Evolutionary conservation across 2,888 invertebrate species (phyloP), one percentile per base, ranked within the genome.

Genomic region (Drosophila pegasa): DNA sequence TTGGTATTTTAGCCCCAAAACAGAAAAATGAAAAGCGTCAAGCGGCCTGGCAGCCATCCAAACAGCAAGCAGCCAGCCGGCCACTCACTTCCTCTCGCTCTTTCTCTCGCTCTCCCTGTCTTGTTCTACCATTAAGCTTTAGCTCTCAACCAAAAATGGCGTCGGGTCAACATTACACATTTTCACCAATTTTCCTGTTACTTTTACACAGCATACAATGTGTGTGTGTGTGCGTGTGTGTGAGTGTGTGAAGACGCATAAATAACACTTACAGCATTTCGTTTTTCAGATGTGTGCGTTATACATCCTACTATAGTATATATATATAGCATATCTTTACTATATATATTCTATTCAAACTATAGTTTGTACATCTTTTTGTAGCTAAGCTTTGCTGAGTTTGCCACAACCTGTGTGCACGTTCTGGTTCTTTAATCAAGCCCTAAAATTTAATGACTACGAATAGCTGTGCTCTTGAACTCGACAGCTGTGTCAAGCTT

Each of bases 1-100:
- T 86, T 86, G 85, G 85, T 88, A 86, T 86, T 86, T 86, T 87
- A 86, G 85, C 84, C 88, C 77, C 74, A 76, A 81, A 85, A 80
- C 78, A 87, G 84, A 88, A 85, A 85, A 85, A 85, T 83, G 83
- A 88, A 85, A 83, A 88, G 75, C 87, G 82, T 78, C 77, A 68
- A 76, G 81, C 67, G 67, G 67, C 61, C 77, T 59, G 63, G 50
- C 71, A 76, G 56, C 33, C 38, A 29, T 29, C 38, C 48, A 57
- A 58, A n/a, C 29, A 33, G 48, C 14, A n/a, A 20, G 20, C 20
- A 48, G 43, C 43, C 25, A 41, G 22, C 7, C 40, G 3, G 45
- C 18, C 27, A 45, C 33, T 33, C 33, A n/a, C n/a, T 14, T 7
- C 8, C 29, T 29, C 29, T 29, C 29, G 3, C 45, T 45, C 6